A percentile compares a stretch with the other conserved stretches of the same genome.
These are phyloP conservation scores for Argynnis bischoffii DNA, from an alignment of 2,888 invertebrate genomes.

Conservation along the genomic window DNA sequence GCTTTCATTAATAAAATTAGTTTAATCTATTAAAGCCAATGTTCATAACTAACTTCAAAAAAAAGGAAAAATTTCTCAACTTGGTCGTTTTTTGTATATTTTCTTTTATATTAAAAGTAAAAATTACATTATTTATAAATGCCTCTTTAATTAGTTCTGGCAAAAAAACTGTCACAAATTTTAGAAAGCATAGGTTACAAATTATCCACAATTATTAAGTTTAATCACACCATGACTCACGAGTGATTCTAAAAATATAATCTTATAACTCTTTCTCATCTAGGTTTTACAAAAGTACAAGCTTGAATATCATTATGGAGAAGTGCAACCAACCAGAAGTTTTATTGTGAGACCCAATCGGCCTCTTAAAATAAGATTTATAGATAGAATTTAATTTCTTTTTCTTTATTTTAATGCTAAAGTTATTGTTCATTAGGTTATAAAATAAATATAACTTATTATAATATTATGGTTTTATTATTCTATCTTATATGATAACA, in stretches of 20 bases:
- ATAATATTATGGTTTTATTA: constrained; percentile 9
- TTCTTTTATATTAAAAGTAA: too few species aligned
- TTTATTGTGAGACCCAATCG: constrained; percentile 84
- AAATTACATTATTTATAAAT: too few species aligned
- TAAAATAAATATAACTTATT: constrained; percentile 17
- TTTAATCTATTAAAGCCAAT: not conserved
- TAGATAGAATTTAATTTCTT: constrained; percentile 71
- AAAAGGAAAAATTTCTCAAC: too few species aligned
- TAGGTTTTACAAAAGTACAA: constrained; percentile 84
- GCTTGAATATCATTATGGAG: constrained; percentile 86
- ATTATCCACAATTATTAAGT: too few species aligned
- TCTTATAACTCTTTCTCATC: not conserved
- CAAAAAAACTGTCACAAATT: too few species aligned
- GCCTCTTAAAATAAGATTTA: constrained; percentile 84
- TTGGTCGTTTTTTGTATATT: too few species aligned
- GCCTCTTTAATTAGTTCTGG: too few species aligned
- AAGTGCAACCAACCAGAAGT: constrained; percentile 80
- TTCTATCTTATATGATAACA: not conserved
- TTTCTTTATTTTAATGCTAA: constrained; percentile 3
- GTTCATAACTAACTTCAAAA: too few species aligned
- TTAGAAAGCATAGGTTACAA: too few species aligned
- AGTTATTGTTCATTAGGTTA: constrained; percentile 17
- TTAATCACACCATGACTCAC: too few species aligned
- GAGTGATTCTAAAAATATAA: not conserved
- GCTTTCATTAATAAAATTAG: too few species aligned